Conservation (phyloP, 2,888 invertebrate genomes). For the Hydrotaea cyrtoneurina region DNA sequence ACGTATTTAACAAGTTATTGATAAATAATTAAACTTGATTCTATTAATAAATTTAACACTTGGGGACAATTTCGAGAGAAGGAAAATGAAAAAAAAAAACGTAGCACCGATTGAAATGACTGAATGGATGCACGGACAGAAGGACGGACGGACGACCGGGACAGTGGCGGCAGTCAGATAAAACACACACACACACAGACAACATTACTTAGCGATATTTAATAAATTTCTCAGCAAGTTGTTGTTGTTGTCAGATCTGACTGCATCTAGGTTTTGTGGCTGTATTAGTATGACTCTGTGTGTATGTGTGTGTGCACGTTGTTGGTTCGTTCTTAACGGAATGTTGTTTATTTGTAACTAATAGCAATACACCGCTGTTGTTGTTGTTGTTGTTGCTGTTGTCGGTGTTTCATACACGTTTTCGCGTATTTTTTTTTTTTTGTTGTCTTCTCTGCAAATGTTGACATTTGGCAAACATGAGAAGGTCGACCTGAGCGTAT, state of each 20-base stretch:
- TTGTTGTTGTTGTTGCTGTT: slow-evolving; percentile 25
- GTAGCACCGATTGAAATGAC: not conserved
- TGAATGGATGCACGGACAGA: not conserved
- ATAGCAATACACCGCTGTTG: slow-evolving; percentile 57
- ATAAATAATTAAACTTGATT: slow-evolving; percentile 66
- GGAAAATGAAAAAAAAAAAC: slow-evolving; percentile 22
- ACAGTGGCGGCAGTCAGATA: slow-evolving; percentile 1
- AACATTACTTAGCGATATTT: slow-evolving; percentile 1
- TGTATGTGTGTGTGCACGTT: not conserved
- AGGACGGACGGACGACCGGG: not conserved
- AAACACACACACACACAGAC: not conserved
- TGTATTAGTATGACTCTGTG: not conserved
- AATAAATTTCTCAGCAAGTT: not conserved
- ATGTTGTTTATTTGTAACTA: slow-evolving; percentile 67
- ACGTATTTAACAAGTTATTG: slow-evolving; percentile 43
- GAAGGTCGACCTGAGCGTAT: slow-evolving; percentile 68
- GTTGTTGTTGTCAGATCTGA: not conserved
- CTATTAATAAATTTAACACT: slow-evolving; percentile 62
- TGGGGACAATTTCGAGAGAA: slow-evolving; percentile 47
- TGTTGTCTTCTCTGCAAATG: slow-evolving; percentile 46
- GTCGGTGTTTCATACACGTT: slow-evolving; percentile 34
- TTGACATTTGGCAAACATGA: slow-evolving; percentile 68
- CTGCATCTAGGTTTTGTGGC: slow-evolving; percentile 3
- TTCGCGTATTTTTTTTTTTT: slow-evolving; percentile 33
- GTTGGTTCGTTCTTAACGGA: slow-evolving; percentile 33